Evolutionary conservation across 2,888 invertebrate genomes (phyloP), one percentile per base, ranked within the genome.

Genomic region (Sphinx pinastri): DNA sequence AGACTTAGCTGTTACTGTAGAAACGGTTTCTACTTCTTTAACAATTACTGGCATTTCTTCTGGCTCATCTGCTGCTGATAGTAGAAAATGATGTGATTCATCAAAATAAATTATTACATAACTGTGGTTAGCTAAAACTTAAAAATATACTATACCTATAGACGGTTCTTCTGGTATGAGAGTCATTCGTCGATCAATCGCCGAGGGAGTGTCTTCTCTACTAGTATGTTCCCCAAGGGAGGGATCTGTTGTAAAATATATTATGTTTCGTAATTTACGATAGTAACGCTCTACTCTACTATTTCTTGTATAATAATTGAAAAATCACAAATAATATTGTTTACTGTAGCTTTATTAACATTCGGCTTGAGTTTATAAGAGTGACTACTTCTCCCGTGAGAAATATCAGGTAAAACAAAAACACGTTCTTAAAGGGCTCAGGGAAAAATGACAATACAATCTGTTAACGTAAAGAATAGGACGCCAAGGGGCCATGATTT

Each of bases 161-260:
- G 80, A 69, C 58, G 80, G 74, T 77, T 89, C 89, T 79, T 90
- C 88, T 11, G 88, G 77, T 76, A 92, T 81, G 52, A 93, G 86
- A 55, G 93, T 93, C 93, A 94, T 92, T 73, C 94, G 88, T 70
- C 93, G 86, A 76, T 90, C 90, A n/a, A 83, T 75, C 68, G 87
- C 72, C 49, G 77, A 63, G 7, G 92, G 88, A 8, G 90, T 87
- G 72, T 88, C 90, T 79, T 91, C 91, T 78, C 86, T 85, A 81
- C 70, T 77, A 72, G 69, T 76, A 63, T 82, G 83, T 70, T 88
- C 91, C 70, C 86, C 88, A 75, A 84, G 85, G 67, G 87, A 78
- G 72, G 79, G 77, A 86, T 91, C 91, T 92, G 90, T 85, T 80
- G 76, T 74, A 75, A 75, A 76, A 81, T 76, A 74, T 75, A 59